These are phyloP conservation scores for Apus apus DNA, from an alignment of 2,113 vertebrate genomes.

Conservation along the genomic window DNA sequence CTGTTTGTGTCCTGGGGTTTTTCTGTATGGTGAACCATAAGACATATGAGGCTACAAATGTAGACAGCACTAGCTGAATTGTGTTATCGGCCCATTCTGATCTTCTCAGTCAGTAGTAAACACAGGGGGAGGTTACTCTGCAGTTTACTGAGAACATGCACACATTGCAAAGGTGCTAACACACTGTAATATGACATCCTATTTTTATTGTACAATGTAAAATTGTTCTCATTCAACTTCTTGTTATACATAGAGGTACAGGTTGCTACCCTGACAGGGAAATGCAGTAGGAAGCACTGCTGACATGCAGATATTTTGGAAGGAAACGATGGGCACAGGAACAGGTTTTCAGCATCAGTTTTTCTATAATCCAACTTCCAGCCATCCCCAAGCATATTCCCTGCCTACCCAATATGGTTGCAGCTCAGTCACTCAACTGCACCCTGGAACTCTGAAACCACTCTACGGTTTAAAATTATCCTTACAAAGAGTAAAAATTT, in stretches of 20 bases:
- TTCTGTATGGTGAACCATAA: neutral
- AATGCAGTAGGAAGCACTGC: neutral
- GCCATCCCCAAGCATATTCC: neutral
- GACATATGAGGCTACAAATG: neutral
- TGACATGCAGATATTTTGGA: neutral
- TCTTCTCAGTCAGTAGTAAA: neutral
- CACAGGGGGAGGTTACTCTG: neutral
- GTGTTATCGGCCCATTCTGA: neutral
- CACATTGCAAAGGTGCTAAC: neutral
- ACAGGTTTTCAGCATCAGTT: neutral
- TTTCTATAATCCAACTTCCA: neutral
- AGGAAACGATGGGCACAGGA: neutral
- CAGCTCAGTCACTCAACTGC: neutral
- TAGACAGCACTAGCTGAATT: neutral
- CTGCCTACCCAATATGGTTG: neutral
- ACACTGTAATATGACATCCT: neutral
- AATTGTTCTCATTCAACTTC: neutral
- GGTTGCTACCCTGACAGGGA: neutral
- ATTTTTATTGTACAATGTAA: neutral
- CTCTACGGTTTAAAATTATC: neutral
- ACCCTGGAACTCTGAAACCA: neutral
- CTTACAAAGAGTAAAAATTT: neutral
- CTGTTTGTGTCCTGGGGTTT: neutral
- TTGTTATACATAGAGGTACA: neutral
- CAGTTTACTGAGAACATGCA: neutral